Conservation (phyloP, 2,888 invertebrate genomes). For the Malacosoma neustria region DNA sequence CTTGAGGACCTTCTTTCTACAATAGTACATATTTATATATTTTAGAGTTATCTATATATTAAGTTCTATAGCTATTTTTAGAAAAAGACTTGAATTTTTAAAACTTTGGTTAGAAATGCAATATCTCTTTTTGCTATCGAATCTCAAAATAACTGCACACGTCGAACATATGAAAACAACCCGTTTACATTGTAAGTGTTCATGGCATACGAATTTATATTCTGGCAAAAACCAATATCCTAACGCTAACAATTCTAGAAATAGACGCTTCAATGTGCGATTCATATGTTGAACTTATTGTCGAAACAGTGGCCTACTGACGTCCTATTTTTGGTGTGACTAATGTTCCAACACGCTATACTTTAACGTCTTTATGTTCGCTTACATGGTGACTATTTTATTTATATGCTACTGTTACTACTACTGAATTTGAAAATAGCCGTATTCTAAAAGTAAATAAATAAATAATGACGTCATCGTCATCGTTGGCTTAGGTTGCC, state of each 20-base stretch:
- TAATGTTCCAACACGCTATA: constrained; percentile 52
- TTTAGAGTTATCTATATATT: no score
- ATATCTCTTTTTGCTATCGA: background rate
- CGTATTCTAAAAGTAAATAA: no score
- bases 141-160: constrained; percentile 5
- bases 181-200: constrained; percentile 11
- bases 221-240: constrained; percentile 46
- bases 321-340: constrained; percentile 36
- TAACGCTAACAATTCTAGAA: constrained; percentile 49
- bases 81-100: no score
- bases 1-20: no score
- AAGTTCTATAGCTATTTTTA: no score
- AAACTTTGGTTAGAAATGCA: no score
- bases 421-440: no score
- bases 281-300: constrained; percentile 51
- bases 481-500: no score
- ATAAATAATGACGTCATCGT: no score
- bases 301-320: constrained; percentile 51
- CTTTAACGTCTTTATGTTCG: constrained; percentile 32
- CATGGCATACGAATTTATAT: constrained; percentile 34
- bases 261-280: constrained; percentile 51
- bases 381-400: no score
- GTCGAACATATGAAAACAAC: background rate
- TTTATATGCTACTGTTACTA: no score
- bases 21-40: no score